Evolutionary conservation across 2,888 invertebrate species (phyloP).

Genomic region (Cryptus armator): DNA sequence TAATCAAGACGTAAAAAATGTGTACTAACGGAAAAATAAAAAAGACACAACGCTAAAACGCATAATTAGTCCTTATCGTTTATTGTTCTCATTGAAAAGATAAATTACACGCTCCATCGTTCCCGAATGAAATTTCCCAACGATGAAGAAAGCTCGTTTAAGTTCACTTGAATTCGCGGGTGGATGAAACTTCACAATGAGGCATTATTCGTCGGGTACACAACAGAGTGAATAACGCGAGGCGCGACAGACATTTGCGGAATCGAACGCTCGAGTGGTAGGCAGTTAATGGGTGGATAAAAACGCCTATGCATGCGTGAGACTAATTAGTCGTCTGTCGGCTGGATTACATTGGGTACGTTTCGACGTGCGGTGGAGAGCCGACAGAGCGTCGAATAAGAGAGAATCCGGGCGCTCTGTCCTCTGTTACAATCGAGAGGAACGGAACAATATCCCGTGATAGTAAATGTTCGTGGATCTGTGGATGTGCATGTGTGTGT

Average conservation of each 20-base stretch:
- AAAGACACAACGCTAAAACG: too few relatives aligned
- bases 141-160: background rate
- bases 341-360: slow-evolving; percentile 44
- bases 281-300: slow-evolving; percentile 22
- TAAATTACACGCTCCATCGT: background rate
- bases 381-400: background rate
- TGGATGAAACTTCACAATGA: background rate
- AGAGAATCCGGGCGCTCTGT: background rate
- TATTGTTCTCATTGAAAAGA: background rate
- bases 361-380: slow-evolving; percentile 2
- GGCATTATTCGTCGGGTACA: background rate
- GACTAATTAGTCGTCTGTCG: slow-evolving; percentile 48
- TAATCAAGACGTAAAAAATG: too few relatives aligned
- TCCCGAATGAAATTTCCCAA: background rate
- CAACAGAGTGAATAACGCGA: background rate
- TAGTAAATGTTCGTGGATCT: background rate
- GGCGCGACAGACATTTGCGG: background rate
- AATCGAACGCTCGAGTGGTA: background rate
- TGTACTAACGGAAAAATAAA: too few relatives aligned
- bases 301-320: slow-evolving; percentile 25
- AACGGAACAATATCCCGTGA: background rate
- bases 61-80: background rate
- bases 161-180: background rate
- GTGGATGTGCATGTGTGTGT: too few relatives aligned
- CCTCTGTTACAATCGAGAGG: background rate